Evolutionary conservation across 2,797 vertebrate genomes (phyloP), one percentile per base, ranked within the genome.

Genomic region (Cossypha niveicapilla): DNA sequence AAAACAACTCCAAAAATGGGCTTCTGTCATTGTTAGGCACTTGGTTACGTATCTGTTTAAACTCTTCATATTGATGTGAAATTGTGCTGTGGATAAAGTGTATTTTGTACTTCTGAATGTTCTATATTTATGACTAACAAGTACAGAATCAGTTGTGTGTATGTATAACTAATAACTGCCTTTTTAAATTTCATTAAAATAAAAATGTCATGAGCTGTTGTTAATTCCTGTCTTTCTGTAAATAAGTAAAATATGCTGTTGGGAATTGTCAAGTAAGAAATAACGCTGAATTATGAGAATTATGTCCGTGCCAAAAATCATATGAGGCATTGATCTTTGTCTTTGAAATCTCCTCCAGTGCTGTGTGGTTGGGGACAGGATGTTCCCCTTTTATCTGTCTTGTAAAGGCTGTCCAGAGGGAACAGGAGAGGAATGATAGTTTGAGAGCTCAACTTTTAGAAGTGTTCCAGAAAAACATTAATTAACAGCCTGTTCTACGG

Each of bases 151-250:
- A 54, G 96, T 97, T 91, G 96, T 97, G 97, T 97, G 96, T 96
- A 95, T 96, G 97, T 98, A 91, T 97, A 97, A 97, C 97, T 97
- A 97, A 97, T 97, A 96, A 98, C 87, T 97, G 96, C 96, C 96
- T 98, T 98, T 97, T 97, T 97, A 96, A 95, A 97, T 95, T 96
- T 97, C 97, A 96, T 97, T 95, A 96, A 96, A 98, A 98, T 98
- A 98, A 98, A 98, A 92, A 74, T 74, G 87, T 97, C 94, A 92
- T 93, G 95, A 94, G 88, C 92, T 96, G 90, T 94, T 96, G 94
- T 93, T 91, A 51, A 73, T 24, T 81, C 73, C n/a, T 63, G 61
- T 56, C 65, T 68, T 75, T 70, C 28, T 89, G 75, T 83, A 88
- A 90, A 58, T 35, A 80, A 66, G 28, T 47, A 54, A 30, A 51